These are phyloP conservation scores for Eriosoma lanigerum DNA, from an alignment of 1,140 invertebrate genomes.

Conservation along the genomic window DNA sequence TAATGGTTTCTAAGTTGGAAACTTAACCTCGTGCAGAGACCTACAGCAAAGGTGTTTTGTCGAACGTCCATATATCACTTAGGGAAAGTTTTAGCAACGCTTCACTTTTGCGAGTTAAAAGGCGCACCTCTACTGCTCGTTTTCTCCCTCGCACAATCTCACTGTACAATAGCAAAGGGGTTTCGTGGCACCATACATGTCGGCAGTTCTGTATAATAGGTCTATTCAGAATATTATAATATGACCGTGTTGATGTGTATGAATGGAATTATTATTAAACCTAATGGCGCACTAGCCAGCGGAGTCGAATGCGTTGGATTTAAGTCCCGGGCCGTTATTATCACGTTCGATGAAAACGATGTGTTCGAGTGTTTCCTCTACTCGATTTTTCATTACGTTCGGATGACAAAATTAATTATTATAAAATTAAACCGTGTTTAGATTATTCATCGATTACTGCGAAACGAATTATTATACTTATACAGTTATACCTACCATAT, in stretches of 20 bases:
- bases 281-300: not conserved
- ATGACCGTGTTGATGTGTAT: not conserved
- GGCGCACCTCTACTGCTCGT: not conserved
- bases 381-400: not conserved
- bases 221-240: slow-evolving; percentile 32
- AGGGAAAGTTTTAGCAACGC: slow-evolving; percentile 42
- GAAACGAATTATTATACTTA: too few relatives aligned
- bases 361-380: not conserved
- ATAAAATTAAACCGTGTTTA: not conserved
- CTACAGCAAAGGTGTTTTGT: not conserved
- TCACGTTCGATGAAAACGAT: not conserved
- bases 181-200: slow-evolving; percentile 19
- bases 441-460: too few relatives aligned
- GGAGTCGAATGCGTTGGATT: slow-evolving; percentile 16
- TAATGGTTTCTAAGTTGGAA: slow-evolving; percentile 34
- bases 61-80: slow-evolving; percentile 43
- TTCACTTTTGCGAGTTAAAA: slow-evolving; percentile 45
- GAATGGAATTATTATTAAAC: slow-evolving; percentile 5
- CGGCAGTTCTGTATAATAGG: slow-evolving; percentile 32
- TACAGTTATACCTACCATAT: too few relatives aligned
- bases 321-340: not conserved
- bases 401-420: not conserved
- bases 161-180: slow-evolving; percentile 31
- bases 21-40: slow-evolving; percentile 17
- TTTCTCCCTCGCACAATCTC: not conserved